A percentile compares a stretch with the other conserved stretches of the same genome.
These are phyloP conservation scores for Lysiphlebus fabarum DNA, from an alignment of 1,140 invertebrate genomes.

Conservation along the genomic window DNA sequence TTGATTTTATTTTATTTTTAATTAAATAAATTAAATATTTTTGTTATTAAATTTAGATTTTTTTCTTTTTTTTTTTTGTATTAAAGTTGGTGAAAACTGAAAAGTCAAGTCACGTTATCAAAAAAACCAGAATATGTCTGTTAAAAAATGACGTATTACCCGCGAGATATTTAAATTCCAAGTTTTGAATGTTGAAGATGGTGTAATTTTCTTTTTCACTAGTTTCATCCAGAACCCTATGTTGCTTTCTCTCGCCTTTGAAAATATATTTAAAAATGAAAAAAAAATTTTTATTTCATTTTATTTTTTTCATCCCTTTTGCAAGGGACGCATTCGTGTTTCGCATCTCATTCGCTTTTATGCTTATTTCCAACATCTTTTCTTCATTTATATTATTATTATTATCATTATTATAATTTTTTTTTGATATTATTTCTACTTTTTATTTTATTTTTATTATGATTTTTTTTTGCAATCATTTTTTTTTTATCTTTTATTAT, in stretches of 20 bases:
- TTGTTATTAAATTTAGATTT: no score
- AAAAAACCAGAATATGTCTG: slow-evolving; percentile 21
- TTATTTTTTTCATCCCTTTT: slow-evolving; percentile 15
- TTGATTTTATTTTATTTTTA: no score
- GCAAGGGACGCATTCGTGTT: background rate
- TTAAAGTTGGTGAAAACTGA: no score
- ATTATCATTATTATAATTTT: background rate
- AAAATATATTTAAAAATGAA: no score
- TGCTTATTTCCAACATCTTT: slow-evolving; percentile 14
- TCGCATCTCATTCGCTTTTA: slow-evolving; percentile 17
- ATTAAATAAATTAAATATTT: no score
- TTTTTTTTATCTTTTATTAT: background rate
- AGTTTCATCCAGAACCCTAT: slow-evolving; percentile 9
- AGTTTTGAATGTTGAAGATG: slow-evolving; percentile 26
- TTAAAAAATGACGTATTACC: slow-evolving; percentile 29
- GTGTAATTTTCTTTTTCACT: slow-evolving; percentile 23
- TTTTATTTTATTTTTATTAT: background rate
- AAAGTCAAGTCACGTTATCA: slow-evolving; percentile 21
- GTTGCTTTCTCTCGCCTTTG: slow-evolving; percentile 5
- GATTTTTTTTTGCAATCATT: slow-evolving; percentile 1
- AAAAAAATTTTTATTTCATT: slow-evolving; percentile 12
- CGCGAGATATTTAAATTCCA: slow-evolving; percentile 37
- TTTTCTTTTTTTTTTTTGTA: no score
- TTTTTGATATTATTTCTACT: background rate
- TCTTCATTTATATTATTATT: background rate